Evolutionary conservation across 2,888 invertebrate species (phyloP).

Genomic region (Cremastinae sp.): DNA sequence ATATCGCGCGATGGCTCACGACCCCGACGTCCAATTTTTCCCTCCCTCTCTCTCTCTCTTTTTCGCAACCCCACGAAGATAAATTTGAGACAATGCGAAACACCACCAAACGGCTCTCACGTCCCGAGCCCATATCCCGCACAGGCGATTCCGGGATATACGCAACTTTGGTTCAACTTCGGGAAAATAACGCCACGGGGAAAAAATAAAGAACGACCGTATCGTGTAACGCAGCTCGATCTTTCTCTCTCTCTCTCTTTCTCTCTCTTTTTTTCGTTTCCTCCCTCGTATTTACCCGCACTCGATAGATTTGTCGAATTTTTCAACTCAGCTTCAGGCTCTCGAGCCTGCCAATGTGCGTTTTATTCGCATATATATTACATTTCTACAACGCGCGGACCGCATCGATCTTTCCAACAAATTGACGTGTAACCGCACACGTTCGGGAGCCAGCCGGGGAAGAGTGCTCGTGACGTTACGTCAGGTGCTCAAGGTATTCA

Average conservation of each 20-base stretch:
- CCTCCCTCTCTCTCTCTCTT: conserved; percentile 29
- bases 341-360: conserved; percentile 1
- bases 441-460: not conserved
- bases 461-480: not conserved
- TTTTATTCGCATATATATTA: not conserved
- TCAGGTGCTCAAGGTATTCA: not conserved
- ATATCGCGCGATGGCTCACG: conserved; percentile 52
- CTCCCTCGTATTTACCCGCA: conserved; percentile 5
- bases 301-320: conserved; percentile 45
- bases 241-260: conserved; percentile 7
- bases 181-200: not conserved
- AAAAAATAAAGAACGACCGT: not conserved
- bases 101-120: conserved; percentile 53
- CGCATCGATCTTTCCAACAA: conserved; percentile 42
- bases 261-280: conserved; percentile 14
- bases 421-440: conserved; percentile 19
- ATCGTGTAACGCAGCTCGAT: conserved; percentile 5
- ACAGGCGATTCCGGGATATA: not conserved
- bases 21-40: conserved; percentile 22
- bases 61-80: conserved; percentile 51
- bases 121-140: conserved; percentile 22
- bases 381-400: not conserved
- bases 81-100: conserved; percentile 61
- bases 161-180: not conserved
- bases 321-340: conserved; percentile 21